Percentiles rank a stretch among this genome's conserved stretches.
These are phyloP conservation scores for Melikaiella ostensackeni DNA, from an alignment of 2,888 invertebrate genomes.

Conservation along the genomic window DNA sequence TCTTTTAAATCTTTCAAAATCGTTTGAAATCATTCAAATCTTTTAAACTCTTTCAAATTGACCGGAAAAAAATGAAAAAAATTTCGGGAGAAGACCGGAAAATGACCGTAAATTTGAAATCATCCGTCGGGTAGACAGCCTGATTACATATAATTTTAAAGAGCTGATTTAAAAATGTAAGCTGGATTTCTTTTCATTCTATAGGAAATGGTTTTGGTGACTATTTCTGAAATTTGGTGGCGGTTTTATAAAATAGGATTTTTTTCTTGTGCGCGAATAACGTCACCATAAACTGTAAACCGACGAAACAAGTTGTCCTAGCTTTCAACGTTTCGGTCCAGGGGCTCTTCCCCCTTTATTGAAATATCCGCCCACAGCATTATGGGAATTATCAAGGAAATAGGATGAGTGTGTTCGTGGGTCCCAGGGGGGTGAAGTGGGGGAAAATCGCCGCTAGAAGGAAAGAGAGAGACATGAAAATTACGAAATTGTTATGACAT, in stretches of 20 bases:
- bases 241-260: neutral
- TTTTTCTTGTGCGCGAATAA: slow-evolving; percentile 44
- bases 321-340: slow-evolving; percentile 71
- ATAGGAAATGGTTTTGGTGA: neutral
- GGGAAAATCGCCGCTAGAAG: slow-evolving; percentile 25
- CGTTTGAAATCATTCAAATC: no score
- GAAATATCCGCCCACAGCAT: slow-evolving; percentile 77
- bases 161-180: neutral
- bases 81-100: no score
- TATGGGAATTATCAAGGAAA: slow-evolving; percentile 77
- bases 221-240: neutral
- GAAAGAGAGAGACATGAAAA: neutral
- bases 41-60: no score
- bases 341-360: slow-evolving; percentile 75
- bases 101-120: no score
- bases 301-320: slow-evolving; percentile 67
- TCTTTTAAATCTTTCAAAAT: no score
- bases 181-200: no score
- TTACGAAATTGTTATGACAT: no score
- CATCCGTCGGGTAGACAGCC: no score
- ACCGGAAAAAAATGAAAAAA: no score
- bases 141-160: neutral
- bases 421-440: slow-evolving; percentile 58
- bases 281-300: slow-evolving; percentile 65
- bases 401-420: slow-evolving; percentile 69